Conservation (phyloP, 2,797 vertebrate species). For the Oreortyx pictus region DNA sequence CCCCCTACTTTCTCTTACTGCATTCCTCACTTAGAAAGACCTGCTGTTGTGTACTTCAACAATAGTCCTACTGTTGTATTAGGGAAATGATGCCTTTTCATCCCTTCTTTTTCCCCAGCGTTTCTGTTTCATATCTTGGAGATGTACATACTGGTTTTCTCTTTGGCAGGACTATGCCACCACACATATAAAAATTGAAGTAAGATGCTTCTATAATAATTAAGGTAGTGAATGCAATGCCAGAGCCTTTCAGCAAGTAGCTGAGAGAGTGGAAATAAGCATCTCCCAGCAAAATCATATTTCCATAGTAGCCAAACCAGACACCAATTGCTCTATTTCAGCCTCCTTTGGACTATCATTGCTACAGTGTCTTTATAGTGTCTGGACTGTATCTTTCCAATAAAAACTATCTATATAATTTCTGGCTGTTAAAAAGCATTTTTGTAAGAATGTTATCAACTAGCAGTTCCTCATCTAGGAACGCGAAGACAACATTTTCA, state of each 20-base stretch:
- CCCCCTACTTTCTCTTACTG: neutral
- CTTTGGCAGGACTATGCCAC: neutral
- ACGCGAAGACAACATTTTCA: neutral
- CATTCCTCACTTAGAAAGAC: neutral
- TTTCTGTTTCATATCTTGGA: neutral
- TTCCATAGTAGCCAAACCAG: neutral
- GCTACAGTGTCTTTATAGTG: neutral
- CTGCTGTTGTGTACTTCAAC: neutral
- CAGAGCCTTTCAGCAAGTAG: neutral
- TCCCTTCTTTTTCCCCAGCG: neutral
- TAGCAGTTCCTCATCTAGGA: neutral
- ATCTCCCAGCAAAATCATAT: neutral
- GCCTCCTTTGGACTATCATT: neutral
- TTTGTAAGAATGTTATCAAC: neutral
- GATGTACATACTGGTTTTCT: neutral
- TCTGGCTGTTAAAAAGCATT: neutral
- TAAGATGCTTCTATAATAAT: neutral
- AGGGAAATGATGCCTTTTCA: neutral
- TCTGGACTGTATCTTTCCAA: neutral
- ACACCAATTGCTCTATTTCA: neutral
- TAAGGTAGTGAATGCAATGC: neutral
- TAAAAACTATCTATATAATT: neutral
- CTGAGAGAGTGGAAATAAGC: neutral
- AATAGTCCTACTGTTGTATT: neutral
- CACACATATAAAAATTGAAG: neutral